Evolutionary conservation across 2,888 invertebrate species (phyloP).

Genomic region (Lasioglossum lativentre): DNA sequence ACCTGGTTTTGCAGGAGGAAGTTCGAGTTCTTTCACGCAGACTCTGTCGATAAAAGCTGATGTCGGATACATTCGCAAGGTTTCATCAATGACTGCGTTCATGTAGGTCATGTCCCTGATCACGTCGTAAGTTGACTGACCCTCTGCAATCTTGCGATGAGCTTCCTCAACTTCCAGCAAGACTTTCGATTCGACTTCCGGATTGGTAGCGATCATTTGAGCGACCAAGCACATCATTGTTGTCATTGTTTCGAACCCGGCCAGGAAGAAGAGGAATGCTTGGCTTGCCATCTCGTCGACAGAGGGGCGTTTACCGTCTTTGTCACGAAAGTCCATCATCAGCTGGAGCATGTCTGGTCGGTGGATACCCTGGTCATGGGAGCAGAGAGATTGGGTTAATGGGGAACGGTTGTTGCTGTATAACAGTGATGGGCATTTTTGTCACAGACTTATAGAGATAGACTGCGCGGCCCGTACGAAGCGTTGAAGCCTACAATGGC

Average conservation of each 20-base stretch:
- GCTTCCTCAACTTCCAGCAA: slow-evolving; percentile 76
- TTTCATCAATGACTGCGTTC: slow-evolving; percentile 85
- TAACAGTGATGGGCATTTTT: no score
- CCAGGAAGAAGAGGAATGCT: slow-evolving; percentile 80
- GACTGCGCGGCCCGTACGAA: no score
- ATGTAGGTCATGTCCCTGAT: slow-evolving; percentile 85
- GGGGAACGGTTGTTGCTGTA: neutral
- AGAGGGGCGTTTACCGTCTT: slow-evolving; percentile 44
- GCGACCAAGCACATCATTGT: slow-evolving; percentile 70
- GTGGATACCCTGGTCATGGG: slow-evolving; percentile 67
- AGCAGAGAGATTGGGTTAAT: neutral
- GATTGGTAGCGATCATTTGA: slow-evolving; percentile 79
- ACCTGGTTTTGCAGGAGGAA: slow-evolving; percentile 75
- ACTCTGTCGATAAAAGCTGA: slow-evolving; percentile 74
- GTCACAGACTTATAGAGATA: no score
- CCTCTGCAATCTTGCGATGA: slow-evolving; percentile 70
- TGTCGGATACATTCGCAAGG: slow-evolving; percentile 74
- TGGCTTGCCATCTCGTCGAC: slow-evolving; percentile 84
- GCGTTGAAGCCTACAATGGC: no score
- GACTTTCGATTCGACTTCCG: slow-evolving; percentile 84
- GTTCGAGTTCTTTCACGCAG: slow-evolving; percentile 76
- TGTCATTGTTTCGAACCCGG: slow-evolving; percentile 77
- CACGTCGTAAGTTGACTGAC: slow-evolving; percentile 82
- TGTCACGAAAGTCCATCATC: slow-evolving; percentile 84
- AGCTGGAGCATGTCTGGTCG: slow-evolving; percentile 87